Evolutionary conservation across 2,113 vertebrate genomes (phyloP), one percentile per base, ranked within the genome.

Genomic region (Casuarius casuarius): DNA sequence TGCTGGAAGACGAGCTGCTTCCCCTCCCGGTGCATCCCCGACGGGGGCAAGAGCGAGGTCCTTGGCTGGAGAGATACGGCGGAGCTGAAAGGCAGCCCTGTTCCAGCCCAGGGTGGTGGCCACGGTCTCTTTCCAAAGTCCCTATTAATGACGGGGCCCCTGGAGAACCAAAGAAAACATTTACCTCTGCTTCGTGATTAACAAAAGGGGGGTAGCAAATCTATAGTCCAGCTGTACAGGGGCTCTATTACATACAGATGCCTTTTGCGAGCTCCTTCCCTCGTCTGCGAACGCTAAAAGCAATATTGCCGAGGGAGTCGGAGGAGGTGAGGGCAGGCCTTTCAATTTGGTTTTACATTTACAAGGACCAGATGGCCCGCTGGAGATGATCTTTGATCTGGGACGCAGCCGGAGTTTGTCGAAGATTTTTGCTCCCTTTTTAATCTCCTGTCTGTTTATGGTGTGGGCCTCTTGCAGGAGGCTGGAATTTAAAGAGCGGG

Each of bases 371-470:
- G 96, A 97, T 97, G 97, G 96, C 95, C 92, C 21, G 0, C 92
- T 95, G 94, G 91, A 93, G 94, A 97, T 97, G 95, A 96, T 97
- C 97, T 97, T 97, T 97, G 96, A 97, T 97, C 94, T 97, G 84
- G 85, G 92, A 87, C 12, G 0, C 90, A 96, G 96, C 86, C 93
- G 91, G 94, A 96, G 90, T 88, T 5, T n/a, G 91, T 90, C 71
- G 62, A 95, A 91, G 74, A 75, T 26, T 58, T 59, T 38, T 71
- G 0, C 68, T 89, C 90, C 51, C 13, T 85, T 91, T 96, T 96
- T 81, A 89, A 84, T 88, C 49, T 81, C 12, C n/a, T 70, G 2
- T 8, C 83, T 67, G 49, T 72, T 95, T 73, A 46, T 88, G 65
- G 79, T 1, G 33, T 78, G 65, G 95, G 92, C 87, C 95, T 95